A percentile compares a stretch with the other conserved stretches of the same genome.
phyloP scores from a whole-genome alignment of 2,888 invertebrate genomes.

The Cephus pygmeus region DNA sequence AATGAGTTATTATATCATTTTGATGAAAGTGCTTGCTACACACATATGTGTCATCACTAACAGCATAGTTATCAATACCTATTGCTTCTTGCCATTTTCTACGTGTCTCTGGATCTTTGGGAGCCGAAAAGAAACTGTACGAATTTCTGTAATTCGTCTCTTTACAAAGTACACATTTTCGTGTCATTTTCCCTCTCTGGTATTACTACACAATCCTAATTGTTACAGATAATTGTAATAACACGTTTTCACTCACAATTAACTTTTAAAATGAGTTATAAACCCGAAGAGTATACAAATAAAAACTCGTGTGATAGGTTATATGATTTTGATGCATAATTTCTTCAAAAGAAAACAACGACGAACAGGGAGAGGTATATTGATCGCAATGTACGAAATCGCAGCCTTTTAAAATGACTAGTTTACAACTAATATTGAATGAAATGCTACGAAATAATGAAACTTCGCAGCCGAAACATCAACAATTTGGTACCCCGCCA shows the following conservation, averaged over 20 bases:
- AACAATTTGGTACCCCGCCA: background rate
- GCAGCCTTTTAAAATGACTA: background rate
- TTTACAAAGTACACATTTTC: conserved; percentile 58
- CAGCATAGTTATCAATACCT: conserved; percentile 50
- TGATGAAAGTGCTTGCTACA: conserved; percentile 59
- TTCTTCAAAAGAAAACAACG: background rate
- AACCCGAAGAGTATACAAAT: background rate
- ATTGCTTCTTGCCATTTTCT: conserved; percentile 58
- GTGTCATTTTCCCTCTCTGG: conserved; percentile 47
- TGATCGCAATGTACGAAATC: background rate
- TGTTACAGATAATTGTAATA: background rate
- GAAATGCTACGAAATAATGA: background rate
- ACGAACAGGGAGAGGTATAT: background rate
- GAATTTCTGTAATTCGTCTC: conserved; percentile 59
- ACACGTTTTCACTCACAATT: background rate
- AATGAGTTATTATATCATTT: conserved; percentile 59
- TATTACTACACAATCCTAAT: background rate
- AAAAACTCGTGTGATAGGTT: background rate
- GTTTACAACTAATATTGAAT: background rate
- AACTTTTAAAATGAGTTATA: background rate
- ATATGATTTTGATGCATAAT: background rate
- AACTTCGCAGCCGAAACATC: background rate
- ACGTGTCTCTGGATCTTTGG: conserved; percentile 55
- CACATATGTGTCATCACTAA: conserved; percentile 58
- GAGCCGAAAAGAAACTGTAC: conserved; percentile 60